These are phyloP conservation scores for Ptilorrhoa leucosticta DNA, from an alignment of 2,113 vertebrate genomes.

Conservation along the genomic window DNA sequence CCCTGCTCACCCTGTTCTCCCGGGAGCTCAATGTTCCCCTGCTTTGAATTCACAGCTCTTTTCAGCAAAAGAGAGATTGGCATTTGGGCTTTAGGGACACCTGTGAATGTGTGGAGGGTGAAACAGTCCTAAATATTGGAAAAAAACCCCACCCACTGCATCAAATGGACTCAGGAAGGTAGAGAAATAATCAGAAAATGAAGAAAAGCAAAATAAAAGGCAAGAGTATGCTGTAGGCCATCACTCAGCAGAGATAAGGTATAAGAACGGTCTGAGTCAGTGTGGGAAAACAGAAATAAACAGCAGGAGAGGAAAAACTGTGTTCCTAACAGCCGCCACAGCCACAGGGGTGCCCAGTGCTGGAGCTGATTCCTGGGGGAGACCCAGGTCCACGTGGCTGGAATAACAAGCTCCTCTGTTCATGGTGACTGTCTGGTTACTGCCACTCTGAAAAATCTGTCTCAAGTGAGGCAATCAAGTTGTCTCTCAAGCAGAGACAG, in stretches of 20 bases:
- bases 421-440: neutral
- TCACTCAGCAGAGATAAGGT: neutral
- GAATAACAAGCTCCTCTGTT: neutral
- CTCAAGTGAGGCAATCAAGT: conserved; percentile 53
- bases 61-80: neutral
- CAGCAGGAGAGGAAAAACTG: neutral
- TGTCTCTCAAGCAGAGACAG: conserved; percentile 29
- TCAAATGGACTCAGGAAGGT: neutral
- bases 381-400: neutral
- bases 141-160: neutral
- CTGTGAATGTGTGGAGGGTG: neutral
- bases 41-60: neutral
- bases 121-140: neutral
- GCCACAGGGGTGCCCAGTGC: neutral
- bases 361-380: neutral
- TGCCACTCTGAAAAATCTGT: conserved; percentile 24
- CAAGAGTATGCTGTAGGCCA: neutral
- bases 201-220: neutral
- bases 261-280: neutral
- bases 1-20: neutral
- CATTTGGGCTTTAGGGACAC: neutral
- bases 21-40: neutral
- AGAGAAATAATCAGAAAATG: neutral
- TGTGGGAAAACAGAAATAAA: neutral
- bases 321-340: neutral